phyloP scores from a whole-genome alignment of 2,797 vertebrate genomes.

The Pantherophis vulpinus region DNA sequence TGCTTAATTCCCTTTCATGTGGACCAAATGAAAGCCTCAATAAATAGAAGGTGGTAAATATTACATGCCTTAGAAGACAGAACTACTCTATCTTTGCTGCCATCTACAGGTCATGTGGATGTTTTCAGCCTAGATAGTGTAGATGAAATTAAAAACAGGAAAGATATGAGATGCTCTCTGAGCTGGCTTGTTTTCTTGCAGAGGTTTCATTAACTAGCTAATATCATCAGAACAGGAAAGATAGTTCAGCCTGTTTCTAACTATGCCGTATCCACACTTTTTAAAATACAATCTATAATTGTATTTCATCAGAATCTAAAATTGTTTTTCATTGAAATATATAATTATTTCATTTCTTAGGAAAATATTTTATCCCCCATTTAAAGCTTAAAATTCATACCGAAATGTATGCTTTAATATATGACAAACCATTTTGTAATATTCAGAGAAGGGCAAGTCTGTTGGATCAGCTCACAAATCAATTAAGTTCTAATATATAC shows the following conservation, averaged over 20 bases:
- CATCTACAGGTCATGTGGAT: neutral
- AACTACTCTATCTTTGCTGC: neutral
- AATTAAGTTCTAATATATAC: neutral
- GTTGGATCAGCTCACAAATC: neutral
- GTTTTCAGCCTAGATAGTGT: neutral
- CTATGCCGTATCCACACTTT: neutral
- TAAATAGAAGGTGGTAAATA: neutral
- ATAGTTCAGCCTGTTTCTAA: neutral
- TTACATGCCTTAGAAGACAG: neutral
- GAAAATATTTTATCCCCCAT: neutral
- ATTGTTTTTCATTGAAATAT: neutral
- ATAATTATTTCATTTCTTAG: neutral
- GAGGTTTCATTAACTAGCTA: too few species aligned
- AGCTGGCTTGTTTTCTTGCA: too few species aligned
- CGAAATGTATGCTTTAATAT: neutral
- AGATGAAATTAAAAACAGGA: neutral
- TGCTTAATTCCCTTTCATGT: neutral
- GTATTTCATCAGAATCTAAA: neutral
- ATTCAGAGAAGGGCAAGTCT: neutral
- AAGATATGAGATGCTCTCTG: neutral
- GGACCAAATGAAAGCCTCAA: neutral
- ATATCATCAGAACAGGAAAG: neutral
- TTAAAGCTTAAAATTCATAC: neutral
- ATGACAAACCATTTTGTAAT: neutral
- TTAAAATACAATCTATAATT: neutral